A percentile compares a stretch with the other conserved stretches of the same genome.
Conservation (phyloP, 2,888 invertebrate genomes). For the Lapara coniferarum region DNA sequence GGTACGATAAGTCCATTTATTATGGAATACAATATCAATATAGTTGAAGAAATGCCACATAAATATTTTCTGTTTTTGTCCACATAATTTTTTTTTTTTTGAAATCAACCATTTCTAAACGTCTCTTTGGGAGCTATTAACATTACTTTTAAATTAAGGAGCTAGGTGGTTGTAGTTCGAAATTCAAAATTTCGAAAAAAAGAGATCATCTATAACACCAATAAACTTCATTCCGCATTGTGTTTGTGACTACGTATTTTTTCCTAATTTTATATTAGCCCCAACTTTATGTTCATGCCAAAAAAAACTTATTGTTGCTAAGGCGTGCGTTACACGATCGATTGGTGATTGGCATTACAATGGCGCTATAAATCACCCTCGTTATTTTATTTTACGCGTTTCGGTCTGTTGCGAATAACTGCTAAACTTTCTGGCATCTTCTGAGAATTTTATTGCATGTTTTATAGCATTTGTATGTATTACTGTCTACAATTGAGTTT, state of each 20-base stretch:
- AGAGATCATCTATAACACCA: background rate
- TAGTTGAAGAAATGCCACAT: background rate
- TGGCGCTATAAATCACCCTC: slow-evolving; percentile 18
- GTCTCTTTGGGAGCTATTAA: background rate
- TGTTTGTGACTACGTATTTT: background rate
- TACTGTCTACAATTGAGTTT: slow-evolving; percentile 2
- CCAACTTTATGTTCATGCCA: slow-evolving; percentile 10
- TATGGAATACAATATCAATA: background rate
- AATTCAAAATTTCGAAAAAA: background rate
- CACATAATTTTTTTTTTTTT: background rate
- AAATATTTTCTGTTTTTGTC: background rate
- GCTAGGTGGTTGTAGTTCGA: background rate
- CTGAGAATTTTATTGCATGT: background rate
- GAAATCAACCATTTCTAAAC: no score
- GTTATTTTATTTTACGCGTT: slow-evolving; percentile 17
- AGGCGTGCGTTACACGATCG: slow-evolving; percentile 26
- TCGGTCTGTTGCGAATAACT: slow-evolving; percentile 2
- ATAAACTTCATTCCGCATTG: background rate
- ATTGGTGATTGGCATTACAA: slow-evolving; percentile 29
- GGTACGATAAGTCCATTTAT: background rate
- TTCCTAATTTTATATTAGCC: slow-evolving; percentile 1
- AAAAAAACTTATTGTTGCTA: slow-evolving; percentile 14
- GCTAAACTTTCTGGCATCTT: background rate
- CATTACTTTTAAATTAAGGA: slow-evolving; percentile 10
- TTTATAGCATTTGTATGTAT: background rate